phyloP scores from a whole-genome alignment of 1,140 invertebrate genomes.

The Maniola jurtina region DNA sequence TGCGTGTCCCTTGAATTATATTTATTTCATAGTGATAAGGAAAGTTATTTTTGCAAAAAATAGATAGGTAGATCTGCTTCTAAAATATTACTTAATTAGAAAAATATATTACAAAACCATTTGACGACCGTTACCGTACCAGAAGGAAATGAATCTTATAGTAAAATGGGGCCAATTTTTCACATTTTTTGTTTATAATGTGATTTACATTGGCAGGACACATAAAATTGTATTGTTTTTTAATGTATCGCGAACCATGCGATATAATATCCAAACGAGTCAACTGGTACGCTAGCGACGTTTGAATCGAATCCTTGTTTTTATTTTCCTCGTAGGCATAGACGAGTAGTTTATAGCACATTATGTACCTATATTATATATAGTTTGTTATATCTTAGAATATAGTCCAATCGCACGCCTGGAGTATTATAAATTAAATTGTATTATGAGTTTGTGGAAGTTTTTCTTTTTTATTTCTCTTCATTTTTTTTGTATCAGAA shows the following conservation, averaged over 20 bases:
- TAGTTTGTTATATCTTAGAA: conserved; percentile 24
- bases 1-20: not conserved
- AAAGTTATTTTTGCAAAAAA: not conserved
- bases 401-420: conserved; percentile 21
- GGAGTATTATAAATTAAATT: conserved; percentile 31
- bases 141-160: not conserved
- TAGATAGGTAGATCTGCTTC: not conserved
- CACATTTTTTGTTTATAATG: conserved; percentile 20
- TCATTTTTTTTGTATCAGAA: not conserved
- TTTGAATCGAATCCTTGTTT: not conserved
- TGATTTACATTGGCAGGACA: conserved; percentile 5
- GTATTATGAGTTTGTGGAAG: conserved; percentile 21
- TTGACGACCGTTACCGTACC: not conserved
- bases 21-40: not conserved
- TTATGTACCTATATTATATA: conserved; percentile 12
- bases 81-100: not conserved
- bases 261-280: not conserved
- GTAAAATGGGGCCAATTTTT: not conserved
- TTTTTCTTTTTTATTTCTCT: conserved; percentile 17
- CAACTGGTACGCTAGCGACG: conserved; percentile 12
- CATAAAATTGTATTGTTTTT: not conserved
- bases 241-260: not conserved
- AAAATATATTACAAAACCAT: not conserved
- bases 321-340: conserved; percentile 20
- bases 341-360: conserved; percentile 15